A percentile compares a stretch with the other conserved stretches of the same genome.
These are phyloP conservation scores for Malthinus flaveolus DNA, from an alignment of 2,888 invertebrate species.

Conservation along the genomic window DNA sequence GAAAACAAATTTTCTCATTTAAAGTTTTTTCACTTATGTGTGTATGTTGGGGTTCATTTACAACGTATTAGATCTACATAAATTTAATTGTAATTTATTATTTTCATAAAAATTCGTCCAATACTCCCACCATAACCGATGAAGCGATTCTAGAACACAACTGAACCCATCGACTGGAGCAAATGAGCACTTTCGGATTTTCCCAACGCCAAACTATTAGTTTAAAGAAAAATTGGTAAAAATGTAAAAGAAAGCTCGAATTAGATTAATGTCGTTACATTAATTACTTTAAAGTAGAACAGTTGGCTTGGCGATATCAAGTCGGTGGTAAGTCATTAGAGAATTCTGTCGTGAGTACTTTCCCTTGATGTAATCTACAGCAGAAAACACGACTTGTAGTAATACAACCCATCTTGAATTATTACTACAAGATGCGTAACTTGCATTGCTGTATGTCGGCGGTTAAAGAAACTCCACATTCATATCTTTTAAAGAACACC, in stretches of 20 bases:
- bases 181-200: too few relatives aligned
- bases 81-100: not conserved
- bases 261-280: slow-evolving; percentile 4
- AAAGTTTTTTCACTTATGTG: too few relatives aligned
- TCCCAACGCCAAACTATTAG: too few relatives aligned
- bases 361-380: slow-evolving; percentile 21
- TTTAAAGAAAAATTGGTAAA: not conserved
- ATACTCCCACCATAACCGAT: too few relatives aligned
- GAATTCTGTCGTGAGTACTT: slow-evolving; percentile 22
- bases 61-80: too few relatives aligned
- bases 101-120: too few relatives aligned
- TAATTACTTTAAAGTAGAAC: slow-evolving; percentile 14
- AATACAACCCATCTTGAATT: slow-evolving; percentile 17
- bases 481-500: slow-evolving; percentile 5
- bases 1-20: too few relatives aligned
- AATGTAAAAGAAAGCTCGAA: slow-evolving; percentile 4
- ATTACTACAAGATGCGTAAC: slow-evolving; percentile 21
- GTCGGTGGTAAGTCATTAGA: slow-evolving; percentile 20
- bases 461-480: slow-evolving; percentile 12
- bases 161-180: too few relatives aligned
- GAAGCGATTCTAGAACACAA: too few relatives aligned
- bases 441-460: slow-evolving; percentile 19
- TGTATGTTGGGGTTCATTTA: too few relatives aligned
- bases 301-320: slow-evolving; percentile 14
- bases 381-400: slow-evolving; percentile 16